Conservation (phyloP, 2,888 invertebrate genomes). For the Drosophila leonis region DNA sequence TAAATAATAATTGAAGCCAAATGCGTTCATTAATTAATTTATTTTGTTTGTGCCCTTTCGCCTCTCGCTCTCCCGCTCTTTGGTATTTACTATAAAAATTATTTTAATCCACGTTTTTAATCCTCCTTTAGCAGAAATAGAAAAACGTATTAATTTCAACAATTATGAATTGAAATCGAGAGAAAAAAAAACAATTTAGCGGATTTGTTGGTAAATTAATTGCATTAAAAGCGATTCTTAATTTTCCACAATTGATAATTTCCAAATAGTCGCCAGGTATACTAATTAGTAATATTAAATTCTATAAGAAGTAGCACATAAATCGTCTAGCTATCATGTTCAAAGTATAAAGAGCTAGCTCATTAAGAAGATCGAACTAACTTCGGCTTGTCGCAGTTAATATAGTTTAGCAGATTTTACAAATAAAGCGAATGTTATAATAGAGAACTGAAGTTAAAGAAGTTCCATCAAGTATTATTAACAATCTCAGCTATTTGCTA, state of each 20-base stretch:
- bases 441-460: neutral
- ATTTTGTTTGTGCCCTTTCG: constrained; percentile 16
- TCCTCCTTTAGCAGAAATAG: constrained; percentile 41
- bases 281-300: constrained; percentile 6
- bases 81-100: constrained; percentile 28
- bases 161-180: neutral
- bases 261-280: constrained; percentile 22
- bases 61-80: neutral
- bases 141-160: constrained; percentile 11
- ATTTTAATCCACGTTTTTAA: constrained; percentile 51
- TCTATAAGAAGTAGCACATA: constrained; percentile 25
- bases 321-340: constrained; percentile 19
- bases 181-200: constrained; percentile 38
- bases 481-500: neutral
- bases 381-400: neutral
- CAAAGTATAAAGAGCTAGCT: constrained; percentile 1
- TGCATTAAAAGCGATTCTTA: constrained; percentile 30
- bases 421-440: neutral
- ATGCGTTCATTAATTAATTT: constrained; percentile 37
- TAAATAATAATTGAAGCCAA: constrained; percentile 41
- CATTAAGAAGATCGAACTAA: neutral
- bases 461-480: neutral
- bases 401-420: constrained; percentile 5
- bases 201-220: constrained; percentile 57
- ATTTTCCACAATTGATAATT: constrained; percentile 14